Conservation (phyloP, 1,140 invertebrate genomes). For the Drosophila willistoni region DNA sequence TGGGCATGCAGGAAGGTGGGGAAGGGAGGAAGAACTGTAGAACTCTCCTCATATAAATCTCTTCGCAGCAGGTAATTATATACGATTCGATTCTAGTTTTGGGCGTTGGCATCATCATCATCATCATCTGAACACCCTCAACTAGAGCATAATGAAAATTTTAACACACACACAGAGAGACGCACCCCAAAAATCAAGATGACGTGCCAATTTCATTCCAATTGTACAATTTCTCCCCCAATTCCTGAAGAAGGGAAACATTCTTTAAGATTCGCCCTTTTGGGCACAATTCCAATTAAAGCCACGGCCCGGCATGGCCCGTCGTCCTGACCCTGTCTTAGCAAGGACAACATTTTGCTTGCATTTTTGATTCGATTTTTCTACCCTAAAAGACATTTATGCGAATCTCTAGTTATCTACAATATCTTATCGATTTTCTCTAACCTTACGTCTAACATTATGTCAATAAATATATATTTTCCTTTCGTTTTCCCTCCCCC, state of each 20-base stretch:
- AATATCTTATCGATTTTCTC: conserved; percentile 43
- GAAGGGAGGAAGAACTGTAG: no score
- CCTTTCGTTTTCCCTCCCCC: background rate
- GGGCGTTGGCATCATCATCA: background rate
- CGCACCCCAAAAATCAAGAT: conserved; percentile 11
- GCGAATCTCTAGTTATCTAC: background rate
- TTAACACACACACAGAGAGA: conserved; percentile 31
- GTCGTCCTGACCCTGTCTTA: background rate
- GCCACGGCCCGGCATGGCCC: background rate
- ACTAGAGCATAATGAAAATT: conserved; percentile 55
- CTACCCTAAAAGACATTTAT: background rate
- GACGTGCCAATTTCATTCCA: background rate
- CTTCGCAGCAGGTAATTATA: conserved; percentile 63
- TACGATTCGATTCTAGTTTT: background rate
- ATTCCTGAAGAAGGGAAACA: background rate
- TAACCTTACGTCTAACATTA: conserved; percentile 12
- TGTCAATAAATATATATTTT: conserved; percentile 17
- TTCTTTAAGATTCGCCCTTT: conserved; percentile 27
- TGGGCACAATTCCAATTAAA: conserved; percentile 27
- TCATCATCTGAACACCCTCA: background rate
- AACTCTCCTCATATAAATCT: conserved; percentile 48
- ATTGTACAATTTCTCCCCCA: conserved; percentile 12
- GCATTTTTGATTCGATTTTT: background rate
- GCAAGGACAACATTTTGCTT: background rate
- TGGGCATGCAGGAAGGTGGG: no score